A percentile compares a stretch with the other conserved stretches of the same genome.
Conservation (phyloP, 1,140 invertebrate genomes). For the Mercenaria mercenaria region DNA sequence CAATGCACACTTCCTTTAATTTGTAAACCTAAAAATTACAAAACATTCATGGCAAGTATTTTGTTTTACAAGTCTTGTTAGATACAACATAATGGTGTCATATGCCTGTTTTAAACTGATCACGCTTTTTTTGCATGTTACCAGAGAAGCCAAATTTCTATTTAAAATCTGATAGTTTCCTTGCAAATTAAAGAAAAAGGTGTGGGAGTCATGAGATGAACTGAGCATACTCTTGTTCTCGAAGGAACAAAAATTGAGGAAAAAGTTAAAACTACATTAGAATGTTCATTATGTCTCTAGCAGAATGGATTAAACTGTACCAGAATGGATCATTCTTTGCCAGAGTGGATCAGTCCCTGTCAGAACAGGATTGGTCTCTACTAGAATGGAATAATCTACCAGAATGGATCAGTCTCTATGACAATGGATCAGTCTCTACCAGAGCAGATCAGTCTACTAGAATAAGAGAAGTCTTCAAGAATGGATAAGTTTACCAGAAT, state of each 20-base stretch:
- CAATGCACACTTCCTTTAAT: constrained; percentile 18
- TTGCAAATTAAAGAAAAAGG: neutral
- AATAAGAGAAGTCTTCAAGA: too few relatives aligned
- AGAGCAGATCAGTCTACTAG: too few relatives aligned
- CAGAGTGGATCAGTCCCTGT: too few relatives aligned
- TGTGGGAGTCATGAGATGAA: neutral
- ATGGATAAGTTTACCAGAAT: too few relatives aligned
- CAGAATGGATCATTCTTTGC: too few relatives aligned
- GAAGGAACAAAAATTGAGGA: neutral
- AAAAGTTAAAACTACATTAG: neutral
- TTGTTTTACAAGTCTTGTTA: neutral
- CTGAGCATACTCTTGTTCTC: neutral
- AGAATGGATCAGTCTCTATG: too few relatives aligned
- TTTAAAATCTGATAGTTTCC: neutral
- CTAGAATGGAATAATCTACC: too few relatives aligned
- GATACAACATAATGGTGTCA: neutral
- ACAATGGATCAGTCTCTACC: too few relatives aligned
- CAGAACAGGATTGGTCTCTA: too few relatives aligned
- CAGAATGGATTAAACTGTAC: too few relatives aligned
- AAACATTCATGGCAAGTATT: constrained; percentile 3
- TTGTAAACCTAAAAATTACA: constrained; percentile 11
- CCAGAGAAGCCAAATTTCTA: neutral
- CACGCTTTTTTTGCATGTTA: neutral
- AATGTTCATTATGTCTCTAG: too few relatives aligned
- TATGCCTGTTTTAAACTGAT: neutral